Base-by-base conservation (phyloP, 2,888 invertebrate species). In the Pollenia amentaria region DNA sequence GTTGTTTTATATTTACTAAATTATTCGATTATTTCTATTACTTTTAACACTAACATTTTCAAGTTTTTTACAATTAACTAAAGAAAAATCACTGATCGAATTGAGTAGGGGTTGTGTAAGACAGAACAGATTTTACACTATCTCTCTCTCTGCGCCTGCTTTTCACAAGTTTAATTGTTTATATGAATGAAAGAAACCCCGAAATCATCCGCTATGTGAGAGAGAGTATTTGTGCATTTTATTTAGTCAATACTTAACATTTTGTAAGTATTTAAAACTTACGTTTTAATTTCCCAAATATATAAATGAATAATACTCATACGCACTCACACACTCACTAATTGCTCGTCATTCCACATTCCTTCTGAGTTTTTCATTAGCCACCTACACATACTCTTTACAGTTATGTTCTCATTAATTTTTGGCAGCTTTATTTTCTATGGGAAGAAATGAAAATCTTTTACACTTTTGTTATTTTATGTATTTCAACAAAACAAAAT, bases 351-450 rank as follows among this genome's bases (percentile, higher is more conserved):
- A 38, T 67, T 55, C 18, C 2, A 18, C 12, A 44, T 44, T 62
- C 21, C 12, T 18, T 55, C 29, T 10, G 67, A 48, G 29, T 29
- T 21, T 51, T 77, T 69, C 38, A n/a, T 70, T 64, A 16, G 48
- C 77, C 84, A 79, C 82, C 75, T 73, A 73, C 81, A 53, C 72
- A 60, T 55, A 40, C 55, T 62, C 64, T 64, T 12, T 70, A 16
- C 21, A 46, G 18, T n/a, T 12, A 51, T 48, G 55, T 65, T 78
- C 57, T 65, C 75, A 70, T 73, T 55, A 70, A 67, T 72, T 83
- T 29, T 81, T 82, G 80, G 85, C 79, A 72, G 72, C 65, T 85
- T 85, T 80, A 42, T 67, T 85, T 85, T 83, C 51, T 69, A 87
- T 84, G 75, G 69, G 21, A 46, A 46, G 18, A 48, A 42, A 29